Evolutionary conservation across 2,797 vertebrate species (phyloP).

Genomic region (Esox masquinongy): DNA sequence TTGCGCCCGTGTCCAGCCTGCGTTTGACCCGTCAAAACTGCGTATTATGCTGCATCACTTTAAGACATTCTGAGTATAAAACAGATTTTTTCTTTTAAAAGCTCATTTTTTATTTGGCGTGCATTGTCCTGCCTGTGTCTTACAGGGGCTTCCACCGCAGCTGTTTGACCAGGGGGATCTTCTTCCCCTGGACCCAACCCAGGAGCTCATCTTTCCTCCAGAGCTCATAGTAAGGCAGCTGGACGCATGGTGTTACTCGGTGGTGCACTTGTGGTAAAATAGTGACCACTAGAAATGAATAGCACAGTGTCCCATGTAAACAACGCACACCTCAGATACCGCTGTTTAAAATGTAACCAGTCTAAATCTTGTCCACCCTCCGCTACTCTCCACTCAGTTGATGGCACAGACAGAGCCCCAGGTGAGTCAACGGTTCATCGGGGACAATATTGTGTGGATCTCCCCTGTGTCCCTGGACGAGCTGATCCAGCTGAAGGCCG

Average conservation of each 20-base stretch:
- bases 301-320: background rate
- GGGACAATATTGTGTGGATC: conserved; percentile 85
- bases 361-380: background rate
- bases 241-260: background rate
- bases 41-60: too few species aligned
- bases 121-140: background rate
- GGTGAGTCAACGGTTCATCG: conserved; percentile 72
- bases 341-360: background rate
- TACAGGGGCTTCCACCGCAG: conserved; percentile 56
- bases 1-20: too few species aligned
- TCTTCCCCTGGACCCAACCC: conserved; percentile 84
- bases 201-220: conserved; percentile 93
- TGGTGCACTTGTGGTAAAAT: background rate
- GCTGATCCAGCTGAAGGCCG: conserved; percentile 80
- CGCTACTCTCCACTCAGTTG: conserved; percentile 62
- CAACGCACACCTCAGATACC: background rate
- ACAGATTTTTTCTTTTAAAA: background rate
- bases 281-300: background rate
- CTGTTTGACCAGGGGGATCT: conserved; percentile 78
- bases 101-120: background rate
- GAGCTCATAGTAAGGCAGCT: conserved; percentile 82
- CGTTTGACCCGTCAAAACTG: background rate
- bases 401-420: conserved; percentile 67
- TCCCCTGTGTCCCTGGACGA: conserved; percentile 81
- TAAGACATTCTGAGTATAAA: too few species aligned